A percentile compares a stretch with the other conserved stretches of the same genome.
Evolutionary conservation across 1,140 invertebrate genomes (phyloP).

Genomic region (Campoletis sonorensis): DNA sequence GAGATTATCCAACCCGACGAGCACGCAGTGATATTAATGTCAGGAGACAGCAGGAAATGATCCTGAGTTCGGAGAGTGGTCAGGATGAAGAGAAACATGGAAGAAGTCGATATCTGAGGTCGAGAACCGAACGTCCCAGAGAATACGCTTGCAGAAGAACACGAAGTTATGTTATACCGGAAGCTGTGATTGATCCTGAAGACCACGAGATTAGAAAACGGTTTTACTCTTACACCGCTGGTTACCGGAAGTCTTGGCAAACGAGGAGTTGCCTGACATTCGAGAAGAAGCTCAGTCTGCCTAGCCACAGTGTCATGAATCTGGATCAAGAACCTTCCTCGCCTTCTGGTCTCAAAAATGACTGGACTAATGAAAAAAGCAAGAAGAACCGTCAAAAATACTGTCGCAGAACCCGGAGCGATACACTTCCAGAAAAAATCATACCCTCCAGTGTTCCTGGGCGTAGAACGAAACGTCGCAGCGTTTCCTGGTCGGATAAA

Average conservation of each 20-base stretch:
- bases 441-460: neutral
- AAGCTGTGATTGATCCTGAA: conserved; percentile 45
- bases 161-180: conserved; percentile 40
- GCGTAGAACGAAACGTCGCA: conserved; percentile 21
- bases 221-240: conserved; percentile 33
- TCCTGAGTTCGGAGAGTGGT: conserved; percentile 44
- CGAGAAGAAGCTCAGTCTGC: conserved; percentile 38
- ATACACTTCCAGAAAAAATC: conserved; percentile 57
- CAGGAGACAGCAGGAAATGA: conserved; percentile 47
- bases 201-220: conserved; percentile 29
- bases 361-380: conserved; percentile 33
- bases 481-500: conserved; percentile 42
- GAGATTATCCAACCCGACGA: conserved; percentile 62
- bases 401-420: conserved; percentile 70
- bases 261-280: conserved; percentile 53
- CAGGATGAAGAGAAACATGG: conserved; percentile 17
- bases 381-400: conserved; percentile 51
- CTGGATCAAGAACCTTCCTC: conserved; percentile 14
- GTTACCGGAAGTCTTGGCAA: conserved; percentile 42
- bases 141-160: conserved; percentile 39
- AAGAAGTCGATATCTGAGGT: neutral
- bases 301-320: neutral
- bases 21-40: conserved; percentile 67
- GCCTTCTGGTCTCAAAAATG: conserved; percentile 9
- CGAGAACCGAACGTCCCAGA: neutral